Conservation (phyloP, 2,888 invertebrate species). For the Tetrapedia diversipes region DNA sequence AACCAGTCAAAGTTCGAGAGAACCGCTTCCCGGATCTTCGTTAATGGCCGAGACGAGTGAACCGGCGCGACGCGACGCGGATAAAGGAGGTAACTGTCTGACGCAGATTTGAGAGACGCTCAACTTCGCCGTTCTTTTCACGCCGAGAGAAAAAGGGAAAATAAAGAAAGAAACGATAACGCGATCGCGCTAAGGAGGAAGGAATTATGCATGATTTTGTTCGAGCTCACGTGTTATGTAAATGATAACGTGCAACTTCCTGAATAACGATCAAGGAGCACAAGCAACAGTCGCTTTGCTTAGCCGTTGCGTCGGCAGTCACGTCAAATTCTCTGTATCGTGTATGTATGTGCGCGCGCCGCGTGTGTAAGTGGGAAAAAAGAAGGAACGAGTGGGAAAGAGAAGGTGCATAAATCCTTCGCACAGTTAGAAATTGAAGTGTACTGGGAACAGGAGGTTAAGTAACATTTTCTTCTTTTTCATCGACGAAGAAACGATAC, state of each 20-base stretch:
- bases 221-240: constrained; percentile 64
- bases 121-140: constrained; percentile 3
- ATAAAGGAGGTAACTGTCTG: constrained; percentile 2
- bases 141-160: constrained; percentile 4
- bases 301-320: constrained; percentile 22
- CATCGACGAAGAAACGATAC: too few relatives aligned
- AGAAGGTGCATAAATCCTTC: constrained; percentile 21
- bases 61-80: too few relatives aligned
- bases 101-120: background rate
- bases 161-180: constrained; percentile 38
- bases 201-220: constrained; percentile 63
- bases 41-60: background rate
- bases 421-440: constrained; percentile 24
- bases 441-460: background rate
- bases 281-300: constrained; percentile 50
- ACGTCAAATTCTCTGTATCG: background rate
- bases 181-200: constrained; percentile 59
- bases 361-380: background rate
- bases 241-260: constrained; percentile 69
- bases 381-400: background rate
- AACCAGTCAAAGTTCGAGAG: background rate
- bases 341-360: background rate
- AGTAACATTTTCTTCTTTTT: background rate
- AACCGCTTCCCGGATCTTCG: background rate
- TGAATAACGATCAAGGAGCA: constrained; percentile 66